These are phyloP conservation scores for Pocillopora grandis DNA, from an alignment of 92 coral and sea anemone genomes.

Conservation along the genomic window DNA sequence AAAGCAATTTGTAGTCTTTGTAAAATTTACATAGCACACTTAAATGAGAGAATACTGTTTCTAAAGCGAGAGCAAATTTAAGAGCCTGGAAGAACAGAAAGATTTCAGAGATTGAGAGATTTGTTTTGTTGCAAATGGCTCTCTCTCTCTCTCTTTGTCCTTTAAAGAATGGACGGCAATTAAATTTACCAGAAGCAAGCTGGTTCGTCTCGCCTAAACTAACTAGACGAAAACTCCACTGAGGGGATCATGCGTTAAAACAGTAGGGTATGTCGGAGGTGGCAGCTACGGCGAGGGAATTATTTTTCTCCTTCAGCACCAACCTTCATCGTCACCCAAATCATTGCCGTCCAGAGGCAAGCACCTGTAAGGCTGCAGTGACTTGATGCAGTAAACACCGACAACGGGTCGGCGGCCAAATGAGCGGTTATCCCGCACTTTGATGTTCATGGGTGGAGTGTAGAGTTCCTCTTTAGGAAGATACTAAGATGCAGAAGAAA, in stretches of 20 bases:
- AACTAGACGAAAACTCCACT: too few relatives aligned
- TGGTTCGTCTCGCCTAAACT: too few relatives aligned
- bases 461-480: constrained; percentile 93
- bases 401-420: constrained; percentile 95
- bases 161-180: too few relatives aligned
- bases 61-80: too few relatives aligned
- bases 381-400: constrained; percentile 86
- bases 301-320: neutral
- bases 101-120: too few relatives aligned
- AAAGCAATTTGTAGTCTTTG: too few relatives aligned
- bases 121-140: too few relatives aligned
- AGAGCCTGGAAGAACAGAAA: too few relatives aligned
- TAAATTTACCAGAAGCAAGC: too few relatives aligned
- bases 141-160: too few relatives aligned
- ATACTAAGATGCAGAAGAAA: constrained; percentile 34
- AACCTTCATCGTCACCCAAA: constrained; percentile 56
- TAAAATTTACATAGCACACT: too few relatives aligned
- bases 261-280: neutral
- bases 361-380: constrained; percentile 71
- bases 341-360: constrained; percentile 58
- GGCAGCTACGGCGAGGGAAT: neutral
- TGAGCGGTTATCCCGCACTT: constrained; percentile 96
- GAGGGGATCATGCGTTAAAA: neutral
- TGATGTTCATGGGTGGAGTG: constrained; percentile 93
- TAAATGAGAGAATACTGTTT: too few relatives aligned